A percentile compares a stretch with the other conserved stretches of the same genome.
phyloP scores from a whole-genome alignment of 2,888 invertebrate genomes.

The Drosophila hamatofila region DNA sequence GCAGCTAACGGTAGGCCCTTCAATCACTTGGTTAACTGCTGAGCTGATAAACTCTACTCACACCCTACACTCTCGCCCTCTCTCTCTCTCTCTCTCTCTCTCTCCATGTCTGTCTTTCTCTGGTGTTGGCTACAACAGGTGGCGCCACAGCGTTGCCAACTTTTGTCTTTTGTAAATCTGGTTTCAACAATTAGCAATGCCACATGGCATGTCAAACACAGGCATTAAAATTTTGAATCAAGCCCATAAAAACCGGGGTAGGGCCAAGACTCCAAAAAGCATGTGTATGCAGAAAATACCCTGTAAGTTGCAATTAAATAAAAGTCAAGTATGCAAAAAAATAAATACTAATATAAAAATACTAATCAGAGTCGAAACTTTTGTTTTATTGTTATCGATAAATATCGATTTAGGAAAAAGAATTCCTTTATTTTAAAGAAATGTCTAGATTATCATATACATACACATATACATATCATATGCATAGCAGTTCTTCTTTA shows the following conservation, averaged over 20 bases:
- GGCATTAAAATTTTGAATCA: slow-evolving; percentile 5
- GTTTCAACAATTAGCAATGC: slow-evolving; percentile 15
- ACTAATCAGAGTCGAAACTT: neutral
- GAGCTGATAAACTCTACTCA: slow-evolving; percentile 4
- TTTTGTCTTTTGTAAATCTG: slow-evolving; percentile 1
- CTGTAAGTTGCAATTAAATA: neutral
- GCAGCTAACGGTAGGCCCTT: slow-evolving; percentile 18
- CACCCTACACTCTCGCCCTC: neutral
- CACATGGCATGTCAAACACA: slow-evolving; percentile 3
- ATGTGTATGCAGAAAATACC: neutral
- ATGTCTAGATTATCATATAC: too few species aligned
- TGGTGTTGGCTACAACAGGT: slow-evolving; percentile 28
- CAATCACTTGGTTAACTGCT: slow-evolving; percentile 29
- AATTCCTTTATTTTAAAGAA: neutral
- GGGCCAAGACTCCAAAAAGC: slow-evolving; percentile 1
- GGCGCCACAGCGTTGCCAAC: slow-evolving; percentile 34
- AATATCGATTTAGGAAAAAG: neutral
- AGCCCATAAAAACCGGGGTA: neutral
- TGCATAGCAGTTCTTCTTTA: neutral
- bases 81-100: neutral
- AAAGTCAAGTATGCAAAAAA: too few species aligned
- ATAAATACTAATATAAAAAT: too few species aligned
- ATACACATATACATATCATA: neutral
- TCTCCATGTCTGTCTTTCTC: neutral
- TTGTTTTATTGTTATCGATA: neutral